Base-by-base conservation (phyloP, 2,888 invertebrate genomes). In the Elysia crispata region DNA sequence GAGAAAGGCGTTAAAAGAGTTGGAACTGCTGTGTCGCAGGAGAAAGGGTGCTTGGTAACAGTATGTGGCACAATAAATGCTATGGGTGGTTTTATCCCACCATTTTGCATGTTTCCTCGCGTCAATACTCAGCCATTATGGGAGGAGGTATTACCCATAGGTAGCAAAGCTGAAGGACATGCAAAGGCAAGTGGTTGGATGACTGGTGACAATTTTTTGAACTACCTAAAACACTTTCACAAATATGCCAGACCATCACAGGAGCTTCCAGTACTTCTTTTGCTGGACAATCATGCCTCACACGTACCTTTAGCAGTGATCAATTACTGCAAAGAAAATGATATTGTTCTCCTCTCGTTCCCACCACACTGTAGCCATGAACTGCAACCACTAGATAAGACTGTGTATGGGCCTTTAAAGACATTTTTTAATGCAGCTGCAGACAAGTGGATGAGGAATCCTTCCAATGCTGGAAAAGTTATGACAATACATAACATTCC, bases 71-170 rank as follows among this genome's bases (percentile, higher is more conserved):
- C 81, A 15, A 72, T 77, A 23, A 81, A 74, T 60, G 84, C 83
- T 30, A 49, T 62, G 5, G 81, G 83, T 23, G 77, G 80, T 33
- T 23, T 3, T 28, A 54, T 80, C 0, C 80, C 82, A 33, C 82
- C 80, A 30, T 28, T 82, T 33, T 66, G 74, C 18, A 54, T 85
- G 15, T 85, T 84, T 57, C 84, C 84, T 11, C 11, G n/a, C n/a
- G 80, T 18, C 60, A 49, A 76, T 31, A 18, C 76, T 11, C 60
- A 62, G n/a, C n/a, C n/a, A n/a, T n/a, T n/a, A n/a, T n/a, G n/a
- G n/a, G n/a, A n/a, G n/a, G n/a, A n/a, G 28, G 77, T 67, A 18
- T 57, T 69, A 25, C 82, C 82, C 30, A 67, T 49, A 30, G 74
- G 81, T 13, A 66, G 73, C 18, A 33, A 75, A 25, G 77, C 77